Percentiles rank a stretch among this genome's conserved stretches.
Evolutionary conservation across 2,113 vertebrate genomes (phyloP).

Genomic region (Mesitornis unicolor): DNA sequence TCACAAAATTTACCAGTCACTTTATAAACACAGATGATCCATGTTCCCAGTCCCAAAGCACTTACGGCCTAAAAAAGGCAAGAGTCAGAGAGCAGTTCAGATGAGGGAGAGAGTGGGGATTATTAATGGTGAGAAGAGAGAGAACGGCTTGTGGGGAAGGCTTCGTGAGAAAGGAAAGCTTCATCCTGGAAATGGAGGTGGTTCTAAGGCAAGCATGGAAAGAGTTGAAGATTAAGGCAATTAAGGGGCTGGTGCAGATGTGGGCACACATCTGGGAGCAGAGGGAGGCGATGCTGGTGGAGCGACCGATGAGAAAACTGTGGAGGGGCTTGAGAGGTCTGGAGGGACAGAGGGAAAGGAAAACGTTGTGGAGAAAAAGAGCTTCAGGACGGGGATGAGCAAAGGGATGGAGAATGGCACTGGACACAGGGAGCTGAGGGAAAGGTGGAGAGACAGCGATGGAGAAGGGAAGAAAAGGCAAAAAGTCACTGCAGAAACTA

Average conservation of each 20-base stretch:
- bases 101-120: neutral
- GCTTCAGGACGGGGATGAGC: neutral
- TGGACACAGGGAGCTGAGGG: neutral
- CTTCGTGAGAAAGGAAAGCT: neutral
- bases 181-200: neutral
- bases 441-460: fast-evolving
- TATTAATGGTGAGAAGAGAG: slow-evolving; percentile 24
- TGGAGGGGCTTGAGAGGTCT: neutral
- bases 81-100: slow-evolving; percentile 26
- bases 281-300: fast-evolving
- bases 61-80: slow-evolving; percentile 61
- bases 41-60: slow-evolving; percentile 46
- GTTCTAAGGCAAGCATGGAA: neutral
- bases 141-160: neutral
- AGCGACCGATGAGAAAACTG: neutral
- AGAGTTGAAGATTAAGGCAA: neutral
- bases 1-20: slow-evolving; percentile 39
- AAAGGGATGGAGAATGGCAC: neutral
- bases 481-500: neutral
- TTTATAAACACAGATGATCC: slow-evolving; percentile 55
- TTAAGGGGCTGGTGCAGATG: neutral
- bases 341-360: neutral
- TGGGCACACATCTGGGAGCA: neutral
- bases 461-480: neutral
- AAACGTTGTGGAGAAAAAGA: neutral